Conservation (phyloP, 2,797 vertebrate species). For the Bryconaethiops microstoma region DNA sequence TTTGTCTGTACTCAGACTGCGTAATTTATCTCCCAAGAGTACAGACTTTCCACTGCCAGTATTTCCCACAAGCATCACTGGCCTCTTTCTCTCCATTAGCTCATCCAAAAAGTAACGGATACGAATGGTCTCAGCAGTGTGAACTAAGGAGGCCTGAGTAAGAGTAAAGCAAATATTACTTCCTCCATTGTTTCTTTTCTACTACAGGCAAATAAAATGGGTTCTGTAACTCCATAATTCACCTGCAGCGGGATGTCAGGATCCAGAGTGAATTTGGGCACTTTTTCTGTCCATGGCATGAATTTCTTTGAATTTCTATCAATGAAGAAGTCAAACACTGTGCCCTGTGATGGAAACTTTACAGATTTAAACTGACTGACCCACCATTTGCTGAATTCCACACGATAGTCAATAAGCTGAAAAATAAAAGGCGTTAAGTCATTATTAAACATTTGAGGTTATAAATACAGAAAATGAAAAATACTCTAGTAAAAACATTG, state of each 20-base stretch:
- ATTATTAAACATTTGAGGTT: too few species aligned
- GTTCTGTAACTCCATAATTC: background rate
- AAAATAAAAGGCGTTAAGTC: background rate
- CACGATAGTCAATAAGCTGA: conserved; percentile 1
- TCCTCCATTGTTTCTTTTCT: too few species aligned
- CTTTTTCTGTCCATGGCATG: background rate
- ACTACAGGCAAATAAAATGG: too few species aligned
- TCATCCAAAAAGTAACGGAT: background rate
- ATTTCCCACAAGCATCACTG: conserved; percentile 72
- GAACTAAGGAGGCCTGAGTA: background rate
- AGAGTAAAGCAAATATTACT: background rate
- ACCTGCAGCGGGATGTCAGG: background rate
- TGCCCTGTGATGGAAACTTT: conserved; percentile 5
- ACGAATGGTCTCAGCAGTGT: background rate
- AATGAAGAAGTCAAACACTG: background rate
- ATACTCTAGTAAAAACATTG: too few species aligned
- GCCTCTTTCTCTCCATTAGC: background rate
- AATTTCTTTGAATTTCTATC: background rate
- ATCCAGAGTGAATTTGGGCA: background rate
- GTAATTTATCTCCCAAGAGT: conserved; percentile 74
- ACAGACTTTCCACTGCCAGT: conserved; percentile 76
- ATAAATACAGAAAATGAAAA: too few species aligned
- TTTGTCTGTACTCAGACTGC: background rate
- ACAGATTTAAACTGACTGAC: background rate
- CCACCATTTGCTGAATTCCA: background rate